Conservation (phyloP, 2,888 invertebrate genomes). For the Andrena trimmerana region DNA sequence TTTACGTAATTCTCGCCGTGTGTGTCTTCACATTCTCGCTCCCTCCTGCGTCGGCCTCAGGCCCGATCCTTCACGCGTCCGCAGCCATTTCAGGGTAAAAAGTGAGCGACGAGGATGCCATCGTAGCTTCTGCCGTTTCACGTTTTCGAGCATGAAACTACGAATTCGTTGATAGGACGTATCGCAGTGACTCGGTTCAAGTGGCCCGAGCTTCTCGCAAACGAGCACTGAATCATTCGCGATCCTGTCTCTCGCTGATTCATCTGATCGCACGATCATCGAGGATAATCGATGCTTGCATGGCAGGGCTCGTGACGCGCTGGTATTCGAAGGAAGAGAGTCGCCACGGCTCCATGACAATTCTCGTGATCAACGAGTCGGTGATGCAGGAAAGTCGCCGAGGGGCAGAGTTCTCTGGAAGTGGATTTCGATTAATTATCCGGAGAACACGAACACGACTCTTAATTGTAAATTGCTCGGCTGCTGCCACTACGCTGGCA, state of each 20-base stretch:
- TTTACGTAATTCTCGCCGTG: slow-evolving; percentile 49
- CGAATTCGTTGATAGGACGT: slow-evolving; percentile 68
- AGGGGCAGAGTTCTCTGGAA: neutral
- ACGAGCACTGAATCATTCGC: slow-evolving; percentile 69
- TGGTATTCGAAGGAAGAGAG: neutral
- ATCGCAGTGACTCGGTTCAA: slow-evolving; percentile 45
- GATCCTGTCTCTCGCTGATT: slow-evolving; percentile 48
- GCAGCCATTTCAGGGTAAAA: slow-evolving; percentile 48
- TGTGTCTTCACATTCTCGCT: neutral
- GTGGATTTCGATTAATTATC: slow-evolving; percentile 46
- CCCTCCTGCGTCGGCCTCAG: neutral
- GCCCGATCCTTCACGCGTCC: slow-evolving; percentile 22
- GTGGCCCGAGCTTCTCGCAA: slow-evolving; percentile 55
- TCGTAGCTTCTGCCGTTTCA: slow-evolving; percentile 69
- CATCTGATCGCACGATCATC: slow-evolving; percentile 38
- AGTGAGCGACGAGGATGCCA: slow-evolving; percentile 56
- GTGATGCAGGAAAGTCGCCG: neutral
- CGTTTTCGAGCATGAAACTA: slow-evolving; percentile 62
- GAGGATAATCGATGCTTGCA: slow-evolving; percentile 61
- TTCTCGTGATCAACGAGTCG: neutral
- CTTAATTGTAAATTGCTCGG: slow-evolving; percentile 32
- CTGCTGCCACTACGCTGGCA: slow-evolving; percentile 9
- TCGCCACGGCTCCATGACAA: slow-evolving; percentile 25
- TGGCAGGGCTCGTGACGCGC: slow-evolving; percentile 5
- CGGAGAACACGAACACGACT: slow-evolving; percentile 12